A percentile compares a stretch with the other conserved stretches of the same genome.
Evolutionary conservation across 2,113 vertebrate genomes (phyloP).

Genomic region (Mormyrus lacerda): DNA sequence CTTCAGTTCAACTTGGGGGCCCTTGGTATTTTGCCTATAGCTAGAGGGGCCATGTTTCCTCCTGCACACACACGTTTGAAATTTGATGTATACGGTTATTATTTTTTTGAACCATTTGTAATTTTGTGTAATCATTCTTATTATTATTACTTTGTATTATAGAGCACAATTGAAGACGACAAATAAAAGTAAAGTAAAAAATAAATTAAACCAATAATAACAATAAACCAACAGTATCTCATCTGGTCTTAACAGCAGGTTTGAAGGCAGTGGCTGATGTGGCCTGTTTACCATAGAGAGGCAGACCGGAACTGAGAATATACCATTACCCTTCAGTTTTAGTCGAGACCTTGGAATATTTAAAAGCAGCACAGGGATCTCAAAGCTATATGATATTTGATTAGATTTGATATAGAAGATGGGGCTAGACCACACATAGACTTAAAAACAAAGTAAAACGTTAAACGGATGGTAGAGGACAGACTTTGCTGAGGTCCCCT

Average conservation of each 20-base stretch:
- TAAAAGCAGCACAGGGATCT: not conserved
- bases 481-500: not conserved
- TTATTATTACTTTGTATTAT: not conserved
- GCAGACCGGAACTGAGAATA: not conserved
- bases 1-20: not conserved
- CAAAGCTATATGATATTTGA: not conserved
- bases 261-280: no score
- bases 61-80: not conserved
- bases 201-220: not conserved
- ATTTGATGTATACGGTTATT: not conserved
- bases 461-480: not conserved
- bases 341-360: not conserved
- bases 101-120: not conserved
- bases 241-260: no score
- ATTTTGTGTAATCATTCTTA: not conserved
- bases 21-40: not conserved
- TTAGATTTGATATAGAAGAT: not conserved
- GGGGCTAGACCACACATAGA: not conserved
- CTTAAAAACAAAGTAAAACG: not conserved
- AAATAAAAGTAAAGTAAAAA: not conserved
- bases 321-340: not conserved
- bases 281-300: no score
- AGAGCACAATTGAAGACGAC: not conserved
- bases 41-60: no score
- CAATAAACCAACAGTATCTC: not conserved